Base-by-base conservation (phyloP, 2,113 vertebrate species). In the Camelus dromedarius region DNA sequence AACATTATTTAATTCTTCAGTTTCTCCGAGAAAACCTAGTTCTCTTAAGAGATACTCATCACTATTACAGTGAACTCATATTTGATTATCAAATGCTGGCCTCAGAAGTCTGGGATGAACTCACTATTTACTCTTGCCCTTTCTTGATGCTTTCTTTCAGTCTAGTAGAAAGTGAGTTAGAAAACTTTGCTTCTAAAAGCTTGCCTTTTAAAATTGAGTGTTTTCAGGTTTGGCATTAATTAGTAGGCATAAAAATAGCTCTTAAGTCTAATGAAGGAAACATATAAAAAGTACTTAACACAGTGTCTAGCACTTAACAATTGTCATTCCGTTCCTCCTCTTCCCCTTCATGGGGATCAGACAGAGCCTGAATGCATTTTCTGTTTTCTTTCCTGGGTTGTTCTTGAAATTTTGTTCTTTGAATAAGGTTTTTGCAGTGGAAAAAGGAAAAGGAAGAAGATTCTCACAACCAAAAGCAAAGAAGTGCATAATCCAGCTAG, bases 181-280 rank as follows among this genome's bases (percentile, higher is more conserved):
- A 89, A 93, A 89, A 79, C 58, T 91, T 35, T 70, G 15, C 32
- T 58, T 91, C 32, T 35, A 16, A 95, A 89, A 83, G 14, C 72
- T 95, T 96, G 69, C n/a, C 58, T 94, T 96, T 95, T 96, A 93
- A 96, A 94, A 96, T 89, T 82, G 70, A 97, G 3, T 11, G 22
- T 94, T 89, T 93, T 82, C 46, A 70, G 58, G 3, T 96, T 97
- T 97, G 82, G 50, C 38, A 82, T 96, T 91, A 93, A 91, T 96
- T 91, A 94, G 54, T 22, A 80, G 77, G 67, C 56, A 67, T 62
- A 82, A 95, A 96, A 93, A 66, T 42, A 96, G 38, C 26, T 76
- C 77, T 82, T 64, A 94, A 89, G 66, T 88, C 56, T 96, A 77
- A 77, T 90, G 38, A 88, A 90, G 54, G 58, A 77, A 79, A 64